phyloP scores from a whole-genome alignment of 2,888 invertebrate species.

The Parochlus steinenii region DNA sequence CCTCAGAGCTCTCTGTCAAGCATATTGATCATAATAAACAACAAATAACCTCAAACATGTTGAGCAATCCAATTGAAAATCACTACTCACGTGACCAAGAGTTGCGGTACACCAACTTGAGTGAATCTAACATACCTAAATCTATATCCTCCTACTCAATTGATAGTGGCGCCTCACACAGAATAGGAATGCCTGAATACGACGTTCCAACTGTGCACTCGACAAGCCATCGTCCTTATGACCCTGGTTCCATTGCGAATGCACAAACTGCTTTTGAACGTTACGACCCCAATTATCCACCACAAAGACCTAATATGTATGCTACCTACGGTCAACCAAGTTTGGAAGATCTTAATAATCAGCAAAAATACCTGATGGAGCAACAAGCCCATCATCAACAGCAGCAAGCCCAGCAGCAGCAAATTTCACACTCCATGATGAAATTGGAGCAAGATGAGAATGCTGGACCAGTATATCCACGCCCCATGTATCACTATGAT shows the following conservation, averaged over 20 bases:
- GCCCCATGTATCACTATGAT: constrained; percentile 73
- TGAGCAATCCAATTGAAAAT: constrained; percentile 13
- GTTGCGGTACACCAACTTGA: constrained; percentile 37
- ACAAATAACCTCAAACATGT: constrained; percentile 7
- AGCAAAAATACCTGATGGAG: constrained; percentile 42
- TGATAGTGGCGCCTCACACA: constrained; percentile 28
- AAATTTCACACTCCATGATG: constrained; percentile 41
- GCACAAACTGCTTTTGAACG: constrained; percentile 43
- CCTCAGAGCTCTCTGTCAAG: background rate
- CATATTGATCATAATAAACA: background rate
- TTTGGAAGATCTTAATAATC: constrained; percentile 35
- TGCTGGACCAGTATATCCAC: constrained; percentile 58
- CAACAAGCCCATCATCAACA: constrained; percentile 30
- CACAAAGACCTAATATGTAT: constrained; percentile 42
- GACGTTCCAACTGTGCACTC: constrained; percentile 22
- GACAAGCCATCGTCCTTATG: constrained; percentile 39
- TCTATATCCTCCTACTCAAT: constrained; percentile 41
- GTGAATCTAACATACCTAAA: constrained; percentile 35
- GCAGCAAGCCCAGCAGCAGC: constrained; percentile 39
- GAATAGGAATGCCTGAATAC: constrained; percentile 20
- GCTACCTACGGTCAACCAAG: constrained; percentile 36
- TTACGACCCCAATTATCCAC: constrained; percentile 38
- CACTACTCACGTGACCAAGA: constrained; percentile 13
- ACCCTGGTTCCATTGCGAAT: constrained; percentile 38
- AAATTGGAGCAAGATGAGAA: constrained; percentile 57